Percentiles rank a stretch among this genome's conserved stretches.
Conservation (phyloP, 2,113 vertebrate genomes). For the Stigmatopora argus region DNA sequence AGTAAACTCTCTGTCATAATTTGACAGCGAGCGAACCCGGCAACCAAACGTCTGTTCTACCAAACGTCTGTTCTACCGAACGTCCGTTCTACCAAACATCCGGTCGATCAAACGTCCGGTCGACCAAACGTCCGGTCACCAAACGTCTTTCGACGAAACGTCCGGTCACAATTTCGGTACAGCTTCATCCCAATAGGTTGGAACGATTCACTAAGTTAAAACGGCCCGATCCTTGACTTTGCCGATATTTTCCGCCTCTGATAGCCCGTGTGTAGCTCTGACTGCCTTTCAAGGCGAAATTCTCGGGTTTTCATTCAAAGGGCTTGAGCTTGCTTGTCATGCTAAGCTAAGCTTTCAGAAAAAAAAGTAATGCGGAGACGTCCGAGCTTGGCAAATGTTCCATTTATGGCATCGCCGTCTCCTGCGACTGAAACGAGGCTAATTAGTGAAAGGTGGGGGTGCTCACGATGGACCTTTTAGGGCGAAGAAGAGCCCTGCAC, state of each 20-base stretch:
- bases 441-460: slow-evolving; percentile 18
- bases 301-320: background rate
- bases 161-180: too few relatives aligned
- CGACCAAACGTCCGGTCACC: too few relatives aligned
- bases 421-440: slow-evolving; percentile 15
- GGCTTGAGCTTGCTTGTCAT: background rate
- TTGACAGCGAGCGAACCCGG: too few relatives aligned
- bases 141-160: too few relatives aligned
- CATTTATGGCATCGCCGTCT: slow-evolving; percentile 27
- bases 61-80: too few relatives aligned
- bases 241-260: background rate
- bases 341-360: slow-evolving; percentile 14
- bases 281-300: background rate
- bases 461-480: slow-evolving; percentile 19
- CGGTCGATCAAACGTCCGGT: too few relatives aligned
- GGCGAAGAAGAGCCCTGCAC: slow-evolving; percentile 1
- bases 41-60: too few relatives aligned
- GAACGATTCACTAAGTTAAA: too few relatives aligned
- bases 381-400: slow-evolving; percentile 8
- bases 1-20: too few relatives aligned
- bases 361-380: slow-evolving; percentile 1
- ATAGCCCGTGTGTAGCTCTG: background rate
- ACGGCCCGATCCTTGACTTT: too few relatives aligned
- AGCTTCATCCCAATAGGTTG: too few relatives aligned
- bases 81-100: too few relatives aligned